Base-by-base conservation (phyloP, 2,113 vertebrate genomes). In the Vireo altiloquus region DNA sequence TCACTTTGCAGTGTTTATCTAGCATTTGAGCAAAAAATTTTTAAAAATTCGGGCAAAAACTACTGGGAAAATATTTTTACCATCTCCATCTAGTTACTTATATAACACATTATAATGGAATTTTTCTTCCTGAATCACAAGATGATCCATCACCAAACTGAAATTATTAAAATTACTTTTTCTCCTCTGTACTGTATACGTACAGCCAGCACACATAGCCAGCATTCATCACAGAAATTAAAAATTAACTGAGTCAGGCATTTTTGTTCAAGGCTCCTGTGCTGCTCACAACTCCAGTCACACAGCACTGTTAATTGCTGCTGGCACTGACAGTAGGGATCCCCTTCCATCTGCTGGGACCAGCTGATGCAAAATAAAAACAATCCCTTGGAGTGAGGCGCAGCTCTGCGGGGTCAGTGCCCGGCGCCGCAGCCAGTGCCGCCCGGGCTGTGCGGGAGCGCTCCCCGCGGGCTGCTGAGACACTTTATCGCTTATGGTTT, bases 171-270 rank as follows among this genome's bases (percentile, higher is more conserved):
- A 61, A 61, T 78, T 68, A 68, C 33, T 70, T 87, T 80, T 81
- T 53, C 56, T 72, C 11, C 22, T 40, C 61, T 35, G 22, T 16
- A 60, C 37, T 2, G 10, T 17, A 52, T 2, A 47, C 47, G 47
- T 82, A 46, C 49, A 91, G 77, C 40, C 27, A 3, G 60, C 52
- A 84, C 57, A 33, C n/a, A 59, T 1, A 63, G 33, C 23, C 39
- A 53, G 23, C 64, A 83, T 16, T 42, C 50, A 78, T n/a, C 40
- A 13, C 28, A 84, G 33, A 90, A 89, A 92, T 79, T 47, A 66
- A 82, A 96, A 92, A 94, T 78, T 77, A 93, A 92, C 94, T 64
- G 91, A 96, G 64, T 75, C 87, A 89, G 61, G 74, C 89, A 35
- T 78, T 91, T 90, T 46, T 47, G 33, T 89, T 75, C 64, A 87